A percentile compares a stretch with the other conserved stretches of the same genome.
Conservation (phyloP, 2,113 vertebrate genomes). For the Rhinolophus ferrumequinum region DNA sequence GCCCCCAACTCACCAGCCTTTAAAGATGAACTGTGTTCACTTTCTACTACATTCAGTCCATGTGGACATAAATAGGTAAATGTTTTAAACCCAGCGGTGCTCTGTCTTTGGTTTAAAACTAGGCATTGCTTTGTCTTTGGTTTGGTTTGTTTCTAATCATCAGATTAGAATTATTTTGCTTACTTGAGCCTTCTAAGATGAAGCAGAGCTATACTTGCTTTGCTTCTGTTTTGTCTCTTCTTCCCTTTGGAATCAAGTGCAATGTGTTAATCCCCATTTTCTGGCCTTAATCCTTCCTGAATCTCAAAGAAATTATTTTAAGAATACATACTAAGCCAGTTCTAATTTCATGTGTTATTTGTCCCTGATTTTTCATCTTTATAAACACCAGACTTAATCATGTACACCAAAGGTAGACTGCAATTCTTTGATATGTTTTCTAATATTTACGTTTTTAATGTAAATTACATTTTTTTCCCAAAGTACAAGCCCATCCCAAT, state of each 20-base stretch:
- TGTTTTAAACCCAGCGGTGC: neutral
- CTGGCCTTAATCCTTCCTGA: neutral
- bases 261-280: neutral
- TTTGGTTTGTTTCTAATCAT: constrained; percentile 33
- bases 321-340: neutral
- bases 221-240: neutral
- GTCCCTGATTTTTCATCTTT: neutral
- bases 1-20: neutral
- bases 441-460: constrained; percentile 44
- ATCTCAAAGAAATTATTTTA: constrained; percentile 33
- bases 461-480: neutral
- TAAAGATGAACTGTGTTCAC: neutral
- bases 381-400: neutral
- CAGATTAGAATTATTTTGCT: neutral
- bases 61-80: neutral
- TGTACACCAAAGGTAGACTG: neutral
- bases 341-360: neutral
- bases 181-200: neutral
- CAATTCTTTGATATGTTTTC: neutral
- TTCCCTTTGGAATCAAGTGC: neutral
- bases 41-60: neutral
- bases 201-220: neutral
- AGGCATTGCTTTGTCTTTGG: neutral
- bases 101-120: constrained; percentile 1
- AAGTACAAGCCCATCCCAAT: constrained; percentile 72